phyloP scores from a whole-genome alignment of 2,888 invertebrate species.

The Mythimna vitellina region DNA sequence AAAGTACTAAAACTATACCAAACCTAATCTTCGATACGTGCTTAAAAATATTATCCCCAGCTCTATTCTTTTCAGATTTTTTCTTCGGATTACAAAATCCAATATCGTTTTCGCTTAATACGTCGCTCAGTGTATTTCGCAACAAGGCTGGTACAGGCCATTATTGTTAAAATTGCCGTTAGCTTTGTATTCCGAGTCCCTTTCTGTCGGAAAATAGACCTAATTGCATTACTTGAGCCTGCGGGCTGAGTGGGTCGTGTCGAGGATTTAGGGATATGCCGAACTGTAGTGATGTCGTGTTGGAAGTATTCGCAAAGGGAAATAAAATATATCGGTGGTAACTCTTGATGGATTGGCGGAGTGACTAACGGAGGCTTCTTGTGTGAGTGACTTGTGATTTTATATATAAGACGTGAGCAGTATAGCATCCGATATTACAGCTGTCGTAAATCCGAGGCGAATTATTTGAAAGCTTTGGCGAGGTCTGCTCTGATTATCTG shows the following conservation, averaged over 20 bases:
- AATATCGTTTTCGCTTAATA: constrained; percentile 53
- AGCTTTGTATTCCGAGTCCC: constrained; percentile 57
- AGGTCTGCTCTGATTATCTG: constrained; percentile 25
- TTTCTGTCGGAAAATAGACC: constrained; percentile 62
- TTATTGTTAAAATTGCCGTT: constrained; percentile 63
- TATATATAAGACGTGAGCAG: constrained; percentile 59
- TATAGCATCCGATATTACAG: constrained; percentile 51
- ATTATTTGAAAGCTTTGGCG: constrained; percentile 45
- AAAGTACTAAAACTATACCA: background rate
- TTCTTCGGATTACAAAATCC: constrained; percentile 27
- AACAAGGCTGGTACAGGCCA: constrained; percentile 47
- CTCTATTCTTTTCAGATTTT: constrained; percentile 1
- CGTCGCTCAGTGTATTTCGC: constrained; percentile 49
- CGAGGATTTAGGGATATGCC: constrained; percentile 53
- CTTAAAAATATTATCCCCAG: background rate
- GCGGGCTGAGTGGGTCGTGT: constrained; percentile 52
- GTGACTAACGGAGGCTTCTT: constrained; percentile 62
- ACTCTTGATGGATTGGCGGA: constrained; percentile 62
- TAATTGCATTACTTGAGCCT: constrained; percentile 65
- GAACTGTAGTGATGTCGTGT: constrained; percentile 46
- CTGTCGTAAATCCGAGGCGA: constrained; percentile 43
- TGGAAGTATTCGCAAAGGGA: constrained; percentile 49
- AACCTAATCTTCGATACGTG: constrained; percentile 4
- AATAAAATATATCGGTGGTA: constrained; percentile 67
- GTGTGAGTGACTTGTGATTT: constrained; percentile 60